Evolutionary conservation across 2,113 vertebrate species (phyloP).

Genomic region (Eupsittula cactorum): DNA sequence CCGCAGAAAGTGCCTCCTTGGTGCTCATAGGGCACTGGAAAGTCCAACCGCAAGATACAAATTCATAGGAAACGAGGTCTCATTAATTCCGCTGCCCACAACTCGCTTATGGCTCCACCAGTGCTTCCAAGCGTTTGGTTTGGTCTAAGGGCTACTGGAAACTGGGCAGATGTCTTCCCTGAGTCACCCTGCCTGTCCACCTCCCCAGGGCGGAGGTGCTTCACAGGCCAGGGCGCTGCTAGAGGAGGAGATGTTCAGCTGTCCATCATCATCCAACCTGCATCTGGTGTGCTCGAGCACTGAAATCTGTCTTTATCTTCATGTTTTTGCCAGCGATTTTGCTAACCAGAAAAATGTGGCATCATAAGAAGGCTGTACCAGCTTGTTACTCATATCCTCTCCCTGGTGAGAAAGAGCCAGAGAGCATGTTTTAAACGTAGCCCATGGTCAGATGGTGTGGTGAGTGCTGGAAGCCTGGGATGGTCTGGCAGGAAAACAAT

Average conservation of each 20-base stretch:
- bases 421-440: background rate
- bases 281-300: background rate
- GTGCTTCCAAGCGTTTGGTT: background rate
- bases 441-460: constrained; percentile 15
- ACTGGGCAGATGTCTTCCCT: background rate
- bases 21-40: background rate
- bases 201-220: background rate
- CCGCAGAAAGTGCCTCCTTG: background rate
- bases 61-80: constrained; percentile 34
- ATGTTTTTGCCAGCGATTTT: background rate
- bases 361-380: background rate
- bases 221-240: background rate
- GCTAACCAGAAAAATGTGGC: background rate
- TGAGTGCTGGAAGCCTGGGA: background rate
- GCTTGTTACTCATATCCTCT: constrained; percentile 14
- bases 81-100: constrained; percentile 33
- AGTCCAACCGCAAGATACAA: background rate
- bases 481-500: constrained; percentile 34
- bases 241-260: background rate
- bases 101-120: constrained; percentile 15
- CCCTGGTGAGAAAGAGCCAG: background rate
- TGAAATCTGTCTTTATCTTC: background rate
- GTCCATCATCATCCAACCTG: background rate
- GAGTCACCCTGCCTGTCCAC: background rate
- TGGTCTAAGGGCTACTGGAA: constrained; percentile 7